Evolutionary conservation across 2,797 vertebrate species (phyloP), one percentile per base, ranked within the genome.

Genomic region (Oceanodroma leucorhoa): DNA sequence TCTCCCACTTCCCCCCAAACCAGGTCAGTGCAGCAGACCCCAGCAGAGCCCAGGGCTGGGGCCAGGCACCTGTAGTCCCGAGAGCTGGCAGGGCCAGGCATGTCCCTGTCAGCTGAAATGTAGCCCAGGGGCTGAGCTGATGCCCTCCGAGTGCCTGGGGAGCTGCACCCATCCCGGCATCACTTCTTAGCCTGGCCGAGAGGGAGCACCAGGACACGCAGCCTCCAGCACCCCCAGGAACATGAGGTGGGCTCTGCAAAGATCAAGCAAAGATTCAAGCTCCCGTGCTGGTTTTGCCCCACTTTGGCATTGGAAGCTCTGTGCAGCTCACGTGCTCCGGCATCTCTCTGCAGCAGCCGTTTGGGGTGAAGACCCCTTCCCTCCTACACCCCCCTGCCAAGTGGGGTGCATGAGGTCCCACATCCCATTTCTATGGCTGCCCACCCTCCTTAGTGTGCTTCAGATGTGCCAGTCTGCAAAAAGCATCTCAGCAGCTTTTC

Each of bases 111-210:
- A 69, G 48, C 10, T 4, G 1, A 89, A 53, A 54, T 3, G 4
- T 18, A 36, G 32, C 34, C 26, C 40, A 17, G 46, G 20, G 62
- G 40, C 29, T 61, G 46, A 61, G 48, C 40, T 57, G 50, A 48
- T 0, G 3, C 21, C 50, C 24, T 38, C 83, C 2, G 9, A 40
- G 34, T 2, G 1, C 40, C 7, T 3, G 3, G 46, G 46, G 23
- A 19, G n/a, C 54, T 66, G 53, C 19, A n/a, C 14, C 70, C 36
- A 40, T 13, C 24, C 16, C 2, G 2, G 50, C 41, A 41, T 43
- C 19, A 16, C 14, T 57, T 41, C 34, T 62, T 26, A 45, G 32
- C 50, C 24, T 1, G 1, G 34, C 30, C 0, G 0, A 61, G 34
- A 36, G 34, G 34, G 9, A 70, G 30, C 50, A 64, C 11, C 66